Evolutionary conservation across 2,797 vertebrate species (phyloP).

Genomic region (Sardinella longiceps): DNA sequence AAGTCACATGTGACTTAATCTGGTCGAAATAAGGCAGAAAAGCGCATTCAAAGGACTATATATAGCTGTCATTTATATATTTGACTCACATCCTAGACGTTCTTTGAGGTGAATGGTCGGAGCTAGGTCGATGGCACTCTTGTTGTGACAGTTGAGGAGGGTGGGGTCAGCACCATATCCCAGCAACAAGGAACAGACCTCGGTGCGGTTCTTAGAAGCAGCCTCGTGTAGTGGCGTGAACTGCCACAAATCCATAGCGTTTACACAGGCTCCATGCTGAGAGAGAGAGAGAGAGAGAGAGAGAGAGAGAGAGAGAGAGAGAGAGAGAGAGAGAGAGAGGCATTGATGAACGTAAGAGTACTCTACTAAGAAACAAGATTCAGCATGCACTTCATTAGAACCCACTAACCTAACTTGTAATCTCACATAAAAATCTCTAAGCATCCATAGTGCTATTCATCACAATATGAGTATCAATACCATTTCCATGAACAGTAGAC

Average conservation of each 20-base stretch:
- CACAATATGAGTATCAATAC: neutral
- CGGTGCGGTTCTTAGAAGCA: slow-evolving; percentile 86
- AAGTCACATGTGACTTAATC: no score
- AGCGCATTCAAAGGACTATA: no score
- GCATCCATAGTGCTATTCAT: neutral
- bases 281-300: neutral
- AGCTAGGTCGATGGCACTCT: slow-evolving; percentile 87
- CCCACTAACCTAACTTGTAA: neutral
- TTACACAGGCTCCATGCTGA: slow-evolving; percentile 87
- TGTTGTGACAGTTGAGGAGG: slow-evolving; percentile 88
- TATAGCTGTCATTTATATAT: no score
- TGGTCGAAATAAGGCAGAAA: no score
- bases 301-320: no score
- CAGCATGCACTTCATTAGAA: neutral
- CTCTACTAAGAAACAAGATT: neutral
- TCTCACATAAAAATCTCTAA: neutral
- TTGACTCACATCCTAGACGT: slow-evolving; percentile 80
- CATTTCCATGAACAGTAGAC: neutral
- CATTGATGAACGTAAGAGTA: neutral
- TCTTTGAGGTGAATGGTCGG: slow-evolving; percentile 84
- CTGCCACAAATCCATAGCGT: slow-evolving; percentile 89
- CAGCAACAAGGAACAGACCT: slow-evolving; percentile 88
- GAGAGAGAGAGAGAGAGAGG: neutral
- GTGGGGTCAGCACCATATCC: slow-evolving; percentile 86
- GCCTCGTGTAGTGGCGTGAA: slow-evolving; percentile 90